phyloP scores from a whole-genome alignment of 64 coral and sea anemone genomes.

The Porites australiensis region DNA sequence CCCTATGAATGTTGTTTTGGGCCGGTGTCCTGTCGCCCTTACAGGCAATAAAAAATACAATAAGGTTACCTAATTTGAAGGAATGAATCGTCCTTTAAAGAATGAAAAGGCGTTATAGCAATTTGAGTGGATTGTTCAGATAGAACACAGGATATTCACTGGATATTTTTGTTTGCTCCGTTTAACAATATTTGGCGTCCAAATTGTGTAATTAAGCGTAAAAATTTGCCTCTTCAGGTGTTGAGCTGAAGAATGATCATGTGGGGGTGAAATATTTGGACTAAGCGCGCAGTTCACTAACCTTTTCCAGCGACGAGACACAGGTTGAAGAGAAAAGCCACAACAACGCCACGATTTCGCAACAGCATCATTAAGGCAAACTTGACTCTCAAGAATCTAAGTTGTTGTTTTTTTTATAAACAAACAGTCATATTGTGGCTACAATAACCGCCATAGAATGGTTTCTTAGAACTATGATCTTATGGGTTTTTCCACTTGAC shows the following conservation, averaged over 20 bases:
- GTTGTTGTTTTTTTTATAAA: not conserved
- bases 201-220: slow-evolving; percentile 1
- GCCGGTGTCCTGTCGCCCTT: no score
- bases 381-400: not conserved
- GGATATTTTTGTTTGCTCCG: not conserved
- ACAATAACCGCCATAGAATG: slow-evolving; percentile 1
- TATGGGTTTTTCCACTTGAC: not conserved
- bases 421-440: slow-evolving; percentile 30
- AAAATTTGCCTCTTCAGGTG: not conserved
- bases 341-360: not conserved
- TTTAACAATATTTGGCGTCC: not conserved
- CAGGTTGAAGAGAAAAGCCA: not conserved
- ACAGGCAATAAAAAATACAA: not conserved
- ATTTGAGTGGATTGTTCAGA: not conserved
- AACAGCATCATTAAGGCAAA: not conserved
- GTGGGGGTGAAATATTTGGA: not conserved
- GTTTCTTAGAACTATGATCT: slow-evolving; percentile 5
- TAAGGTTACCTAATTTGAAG: slow-evolving; percentile 1
- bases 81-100: not conserved
- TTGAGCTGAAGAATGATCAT: not conserved
- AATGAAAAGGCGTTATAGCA: not conserved
- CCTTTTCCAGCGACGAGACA: slow-evolving; percentile 14
- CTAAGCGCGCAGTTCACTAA: not conserved
- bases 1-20: no score
- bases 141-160: not conserved